phyloP scores from a whole-genome alignment of 1,140 invertebrate species.

The Sycobia sp. region DNA sequence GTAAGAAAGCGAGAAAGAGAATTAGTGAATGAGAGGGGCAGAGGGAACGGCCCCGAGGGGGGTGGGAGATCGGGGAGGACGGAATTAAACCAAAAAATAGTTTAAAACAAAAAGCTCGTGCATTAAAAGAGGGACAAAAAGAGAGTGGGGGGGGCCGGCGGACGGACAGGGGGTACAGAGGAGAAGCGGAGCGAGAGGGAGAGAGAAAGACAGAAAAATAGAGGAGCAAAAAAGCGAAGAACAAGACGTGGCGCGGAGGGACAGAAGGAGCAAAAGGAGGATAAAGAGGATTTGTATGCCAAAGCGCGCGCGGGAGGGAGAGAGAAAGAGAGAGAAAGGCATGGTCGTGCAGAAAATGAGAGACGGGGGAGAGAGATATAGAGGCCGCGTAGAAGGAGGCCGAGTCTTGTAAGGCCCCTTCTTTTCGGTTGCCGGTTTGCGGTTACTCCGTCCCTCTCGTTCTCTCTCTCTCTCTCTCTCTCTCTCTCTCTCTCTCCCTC shows the following conservation, averaged over 20 bases:
- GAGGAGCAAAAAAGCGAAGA: conserved; percentile 17
- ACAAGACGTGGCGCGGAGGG: background rate
- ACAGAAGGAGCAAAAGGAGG: conserved; percentile 18
- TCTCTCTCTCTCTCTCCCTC: background rate
- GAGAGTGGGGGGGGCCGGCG: background rate
- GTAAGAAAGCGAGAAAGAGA: conserved; percentile 29
- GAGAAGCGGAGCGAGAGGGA: background rate
- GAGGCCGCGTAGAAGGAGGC: conserved; percentile 3
- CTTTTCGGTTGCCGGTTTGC: conserved; percentile 27
- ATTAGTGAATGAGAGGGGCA: conserved; percentile 25
- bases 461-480: conserved; percentile 11
- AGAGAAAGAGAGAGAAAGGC: conserved; percentile 1
- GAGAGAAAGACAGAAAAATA: conserved; percentile 13
- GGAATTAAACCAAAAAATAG: conserved; percentile 13
- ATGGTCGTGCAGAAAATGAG: background rate
- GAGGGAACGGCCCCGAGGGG: background rate
- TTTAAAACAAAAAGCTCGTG: conserved; percentile 6
- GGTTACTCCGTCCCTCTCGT: conserved; percentile 25
- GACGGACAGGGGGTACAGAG: too few relatives aligned
- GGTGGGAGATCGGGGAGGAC: background rate
- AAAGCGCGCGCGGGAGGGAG: background rate
- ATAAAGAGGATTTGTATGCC: conserved; percentile 18
- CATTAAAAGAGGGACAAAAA: conserved; percentile 8
- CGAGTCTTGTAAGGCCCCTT: conserved; percentile 26
- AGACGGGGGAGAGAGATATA: background rate